A percentile compares a stretch with the other conserved stretches of the same genome.
Conservation (phyloP, 2,113 vertebrate genomes). For the Chiloscyllium plagiosum region DNA sequence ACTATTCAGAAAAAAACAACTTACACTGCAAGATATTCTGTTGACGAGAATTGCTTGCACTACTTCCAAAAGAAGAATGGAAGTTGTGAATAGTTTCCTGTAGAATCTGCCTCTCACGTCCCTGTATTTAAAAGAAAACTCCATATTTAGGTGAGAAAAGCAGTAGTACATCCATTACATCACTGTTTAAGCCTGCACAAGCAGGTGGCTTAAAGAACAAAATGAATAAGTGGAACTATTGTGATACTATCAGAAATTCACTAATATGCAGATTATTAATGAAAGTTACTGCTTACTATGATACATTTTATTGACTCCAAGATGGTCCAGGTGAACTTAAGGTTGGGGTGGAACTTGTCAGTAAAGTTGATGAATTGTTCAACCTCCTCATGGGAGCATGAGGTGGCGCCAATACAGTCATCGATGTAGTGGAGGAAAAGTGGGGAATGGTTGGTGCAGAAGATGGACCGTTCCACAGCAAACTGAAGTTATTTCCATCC, state of each 20-base stretch:
- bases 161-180: not conserved
- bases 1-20: conserved; percentile 43
- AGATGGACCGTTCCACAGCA: too few species aligned
- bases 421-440: too few species aligned
- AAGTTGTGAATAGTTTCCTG: conserved; percentile 98
- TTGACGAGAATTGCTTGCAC: conserved; percentile 83
- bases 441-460: too few species aligned
- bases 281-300: not conserved
- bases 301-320: not conserved
- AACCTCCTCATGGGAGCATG: too few species aligned
- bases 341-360: too few species aligned
- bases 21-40: conserved; percentile 72
- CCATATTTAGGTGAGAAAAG: not conserved
- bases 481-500: not conserved
- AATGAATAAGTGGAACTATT: not conserved
- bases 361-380: too few species aligned
- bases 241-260: not conserved
- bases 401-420: too few species aligned
- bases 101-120: conserved; percentile 87
- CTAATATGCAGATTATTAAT: not conserved
- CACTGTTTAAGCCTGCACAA: not conserved
- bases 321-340: too few species aligned
- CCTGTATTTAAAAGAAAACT: conserved; percentile 54
- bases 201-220: not conserved
- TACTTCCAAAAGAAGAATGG: conserved; percentile 96